Evolutionary conservation across 35 echinoderm and acorn worm genomes (phyloP).

Genomic region (Hemicentrotus pulcherrimus): DNA sequence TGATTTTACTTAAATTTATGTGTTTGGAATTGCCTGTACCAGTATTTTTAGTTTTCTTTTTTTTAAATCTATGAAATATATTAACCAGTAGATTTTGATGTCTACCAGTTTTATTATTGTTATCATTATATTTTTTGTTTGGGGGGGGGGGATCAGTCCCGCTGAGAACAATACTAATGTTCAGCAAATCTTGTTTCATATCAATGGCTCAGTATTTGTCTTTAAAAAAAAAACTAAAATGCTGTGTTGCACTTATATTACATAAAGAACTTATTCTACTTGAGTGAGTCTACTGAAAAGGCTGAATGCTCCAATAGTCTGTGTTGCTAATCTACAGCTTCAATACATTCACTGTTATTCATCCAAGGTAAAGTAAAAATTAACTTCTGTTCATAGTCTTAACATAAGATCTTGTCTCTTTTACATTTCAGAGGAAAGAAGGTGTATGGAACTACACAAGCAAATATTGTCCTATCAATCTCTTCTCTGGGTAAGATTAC

Average conservation of each 20-base stretch:
- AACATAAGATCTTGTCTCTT: not conserved
- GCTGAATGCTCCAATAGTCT: not conserved
- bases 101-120: too few species aligned
- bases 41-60: too few species aligned
- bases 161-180: too few species aligned
- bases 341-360: not conserved
- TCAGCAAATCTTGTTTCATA: too few species aligned
- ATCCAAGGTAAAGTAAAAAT: not conserved
- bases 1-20: too few species aligned
- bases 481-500: slow-evolving; percentile 23
- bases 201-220: too few species aligned
- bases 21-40: too few species aligned
- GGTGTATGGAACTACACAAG: slow-evolving; percentile 35
- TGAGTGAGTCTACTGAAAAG: not conserved
- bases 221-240: too few species aligned
- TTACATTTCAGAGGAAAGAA: not conserved
- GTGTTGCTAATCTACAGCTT: not conserved
- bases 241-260: not conserved
- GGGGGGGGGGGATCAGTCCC: too few species aligned
- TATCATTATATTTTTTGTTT: too few species aligned
- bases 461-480: slow-evolving; percentile 23
- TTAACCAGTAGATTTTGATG: too few species aligned
- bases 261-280: not conserved
- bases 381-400: not conserved
- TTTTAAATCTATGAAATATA: too few species aligned